A percentile compares a stretch with the other conserved stretches of the same genome.
phyloP scores from a whole-genome alignment of 2,113 vertebrate genomes.

The Varanus salvator region DNA sequence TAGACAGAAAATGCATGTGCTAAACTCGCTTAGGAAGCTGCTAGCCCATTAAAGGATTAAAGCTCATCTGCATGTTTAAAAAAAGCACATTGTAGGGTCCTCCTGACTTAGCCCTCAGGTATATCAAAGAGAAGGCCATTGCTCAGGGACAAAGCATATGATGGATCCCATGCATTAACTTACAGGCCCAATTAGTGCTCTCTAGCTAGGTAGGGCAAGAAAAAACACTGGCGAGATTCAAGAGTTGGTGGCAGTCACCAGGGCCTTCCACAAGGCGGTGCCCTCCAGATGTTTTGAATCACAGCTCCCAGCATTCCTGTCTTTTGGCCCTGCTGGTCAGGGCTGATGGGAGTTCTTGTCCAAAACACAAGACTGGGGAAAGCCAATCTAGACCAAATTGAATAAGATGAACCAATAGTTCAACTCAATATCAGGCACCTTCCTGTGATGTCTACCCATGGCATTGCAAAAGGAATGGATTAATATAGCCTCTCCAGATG shows the following conservation, averaged over 20 bases:
- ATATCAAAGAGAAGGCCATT: not conserved
- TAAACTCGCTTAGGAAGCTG: constrained; percentile 30
- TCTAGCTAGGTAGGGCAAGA: not conserved
- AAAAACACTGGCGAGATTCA: not conserved
- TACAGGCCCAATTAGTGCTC: not conserved
- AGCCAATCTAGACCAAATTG: not conserved
- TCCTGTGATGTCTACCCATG: not conserved
- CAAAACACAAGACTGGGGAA: not conserved
- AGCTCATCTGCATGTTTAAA: not conserved
- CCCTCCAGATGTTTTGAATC: no score
- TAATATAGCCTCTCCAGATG: not conserved
- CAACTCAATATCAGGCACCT: not conserved
- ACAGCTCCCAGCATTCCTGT: no score
- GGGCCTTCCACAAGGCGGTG: no score
- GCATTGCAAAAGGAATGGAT: not conserved
- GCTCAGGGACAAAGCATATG: not conserved
- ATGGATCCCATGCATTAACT: not conserved
- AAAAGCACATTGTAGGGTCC: not conserved
- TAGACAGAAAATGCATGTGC: constrained; percentile 21
- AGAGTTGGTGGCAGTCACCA: not conserved
- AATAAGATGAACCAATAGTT: not conserved
- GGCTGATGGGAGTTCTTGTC: not conserved
- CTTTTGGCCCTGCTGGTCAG: no score
- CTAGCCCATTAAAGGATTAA: constrained; percentile 19
- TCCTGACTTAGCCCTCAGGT: not conserved